Evolutionary conservation across 2,888 invertebrate species (phyloP).

Genomic region (Sesamia inferens): DNA sequence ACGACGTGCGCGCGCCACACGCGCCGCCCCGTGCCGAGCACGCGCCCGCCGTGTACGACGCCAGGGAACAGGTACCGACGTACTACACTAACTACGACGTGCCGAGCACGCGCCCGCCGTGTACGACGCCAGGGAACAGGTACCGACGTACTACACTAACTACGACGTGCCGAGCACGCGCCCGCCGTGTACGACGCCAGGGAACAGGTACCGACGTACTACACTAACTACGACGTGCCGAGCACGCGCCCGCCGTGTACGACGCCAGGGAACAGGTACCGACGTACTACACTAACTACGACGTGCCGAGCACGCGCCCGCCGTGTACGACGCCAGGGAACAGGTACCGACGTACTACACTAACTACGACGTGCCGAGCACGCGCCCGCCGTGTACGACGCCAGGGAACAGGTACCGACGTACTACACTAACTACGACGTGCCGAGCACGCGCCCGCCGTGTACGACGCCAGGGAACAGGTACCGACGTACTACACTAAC

Average conservation of each 20-base stretch:
- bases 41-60: conserved; percentile 94
- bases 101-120: conserved; percentile 91
- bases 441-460: conserved; percentile 91
- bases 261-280: conserved; percentile 94
- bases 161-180: conserved; percentile 83
- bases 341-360: conserved; percentile 80
- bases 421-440: not conserved
- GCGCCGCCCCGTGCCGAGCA: conserved; percentile 67
- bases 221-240: conserved; percentile 17
- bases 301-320: conserved; percentile 89
- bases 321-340: conserved; percentile 95
- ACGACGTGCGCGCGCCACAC: conserved; percentile 88
- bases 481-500: conserved; percentile 39
- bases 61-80: conserved; percentile 91
- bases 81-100: not conserved
- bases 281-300: not conserved
- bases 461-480: conserved; percentile 95
- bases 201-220: conserved; percentile 86
- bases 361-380: conserved; percentile 71
- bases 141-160: conserved; percentile 39
- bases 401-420: conserved; percentile 91
- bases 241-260: conserved; percentile 92
- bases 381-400: conserved; percentile 94
- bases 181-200: conserved; percentile 95
- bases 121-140: conserved; percentile 95